Conservation (phyloP, 2,113 vertebrate species). For the Percopsis transmontana region DNA sequence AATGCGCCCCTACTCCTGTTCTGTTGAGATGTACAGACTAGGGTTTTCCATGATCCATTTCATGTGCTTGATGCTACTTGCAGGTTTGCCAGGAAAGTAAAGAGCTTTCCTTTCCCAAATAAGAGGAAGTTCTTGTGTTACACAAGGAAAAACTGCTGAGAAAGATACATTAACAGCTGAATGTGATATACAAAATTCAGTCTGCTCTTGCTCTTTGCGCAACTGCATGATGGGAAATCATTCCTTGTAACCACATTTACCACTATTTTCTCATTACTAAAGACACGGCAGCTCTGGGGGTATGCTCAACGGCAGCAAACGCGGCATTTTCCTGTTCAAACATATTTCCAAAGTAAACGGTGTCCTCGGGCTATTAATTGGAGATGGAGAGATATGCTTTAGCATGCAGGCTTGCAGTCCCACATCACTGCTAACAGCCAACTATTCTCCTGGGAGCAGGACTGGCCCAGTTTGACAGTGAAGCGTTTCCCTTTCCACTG, state of each 20-base stretch:
- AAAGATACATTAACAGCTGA: conserved; percentile 45
- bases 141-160: conserved; percentile 4
- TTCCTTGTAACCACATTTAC: conserved; percentile 24
- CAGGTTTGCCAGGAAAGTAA: conserved; percentile 50
- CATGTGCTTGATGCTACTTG: conserved; percentile 21
- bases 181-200: conserved; percentile 40
- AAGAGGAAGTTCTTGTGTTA: conserved; percentile 49
- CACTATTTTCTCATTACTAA: conserved; percentile 36
- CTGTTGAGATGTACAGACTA: conserved; percentile 35
- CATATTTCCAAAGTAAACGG: conserved; percentile 61
- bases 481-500: conserved; percentile 36
- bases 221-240: conserved; percentile 33
- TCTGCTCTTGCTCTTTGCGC: conserved; percentile 21
- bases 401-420: conserved; percentile 57
- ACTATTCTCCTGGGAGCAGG: conserved; percentile 54
- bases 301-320: conserved; percentile 21
- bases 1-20: conserved; percentile 41
- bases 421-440: conserved; percentile 59
- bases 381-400: conserved; percentile 59
- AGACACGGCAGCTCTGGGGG: conserved; percentile 32
- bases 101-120: conserved; percentile 36
- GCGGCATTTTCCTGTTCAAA: conserved; percentile 49
- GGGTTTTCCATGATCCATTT: conserved; percentile 47
- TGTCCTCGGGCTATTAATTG: conserved; percentile 59
- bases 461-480: conserved; percentile 44